Evolutionary conservation across 2,113 vertebrate species (phyloP), one percentile per base, ranked within the genome.

Genomic region (Tympanuchus pallidicinctus): DNA sequence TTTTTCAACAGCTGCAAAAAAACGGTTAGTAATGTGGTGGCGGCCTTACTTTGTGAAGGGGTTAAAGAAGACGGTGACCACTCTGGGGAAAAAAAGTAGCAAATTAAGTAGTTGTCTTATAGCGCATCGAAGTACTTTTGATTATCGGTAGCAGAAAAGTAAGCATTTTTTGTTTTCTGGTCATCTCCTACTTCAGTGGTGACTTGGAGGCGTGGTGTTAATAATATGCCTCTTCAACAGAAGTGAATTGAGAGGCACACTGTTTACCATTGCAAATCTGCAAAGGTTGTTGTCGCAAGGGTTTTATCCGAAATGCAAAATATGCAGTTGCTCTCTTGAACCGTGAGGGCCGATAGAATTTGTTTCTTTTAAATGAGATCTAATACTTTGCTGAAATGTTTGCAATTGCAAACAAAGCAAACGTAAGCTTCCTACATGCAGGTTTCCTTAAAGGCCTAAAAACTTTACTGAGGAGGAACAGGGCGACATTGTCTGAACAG

Each of bases 1-100:
- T 99, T 99, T 89, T 99, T 98, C 84, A 94, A 84, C 90, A 98
- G 98, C 97, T 98, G 98, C 97, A 98, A 95, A 89, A 99, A 98
- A 86, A 97, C 97, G 71, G 98, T 99, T 66, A 98, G 98, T 97
- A 64, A 70, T 50, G 43, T 40, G 43, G 45, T 38, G 43, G 52
- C 61, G 74, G 73, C 66, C 32, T 85, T 92, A 70, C 59, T 82
- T 77, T 36, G 38, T 57, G 57, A 70, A 67, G 67, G 66, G 52
- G 7, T 79, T 92, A 84, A 74, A 77, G 57, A 70, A 67, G 57
- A 60, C 32, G 48, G 66, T 36, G 65, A 47, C 48, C 28, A 1
- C 48, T 48, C 60, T 34, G 73, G 61, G 75, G 32, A 76, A n/a
- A 6, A 48, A 21, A 1, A 1, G 60, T 86, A 52, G 54, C 38